Evolutionary conservation across 2,797 vertebrate species (phyloP).

Genomic region (Protosalanx chinensis): DNA sequence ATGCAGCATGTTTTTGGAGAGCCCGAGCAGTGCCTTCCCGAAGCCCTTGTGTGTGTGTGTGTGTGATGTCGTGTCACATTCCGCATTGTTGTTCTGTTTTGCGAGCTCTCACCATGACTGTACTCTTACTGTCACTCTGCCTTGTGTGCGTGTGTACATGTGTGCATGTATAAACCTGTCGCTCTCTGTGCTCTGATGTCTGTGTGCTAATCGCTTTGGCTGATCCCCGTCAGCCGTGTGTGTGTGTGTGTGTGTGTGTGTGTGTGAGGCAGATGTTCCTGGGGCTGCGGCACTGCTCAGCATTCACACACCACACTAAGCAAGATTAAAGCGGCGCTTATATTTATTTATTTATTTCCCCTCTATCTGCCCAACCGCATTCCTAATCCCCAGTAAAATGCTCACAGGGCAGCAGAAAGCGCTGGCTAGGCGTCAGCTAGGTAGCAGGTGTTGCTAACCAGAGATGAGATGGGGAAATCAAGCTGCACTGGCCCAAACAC

Average conservation of each 20-base stretch:
- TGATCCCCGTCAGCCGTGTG: slow-evolving; percentile 63
- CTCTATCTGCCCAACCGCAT: slow-evolving; percentile 49
- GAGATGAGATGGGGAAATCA: slow-evolving; percentile 15
- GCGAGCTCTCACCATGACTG: slow-evolving; percentile 27
- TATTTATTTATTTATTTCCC: slow-evolving; percentile 70
- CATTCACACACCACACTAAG: slow-evolving; percentile 60
- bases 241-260: slow-evolving; percentile 12
- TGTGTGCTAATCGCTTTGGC: slow-evolving; percentile 74
- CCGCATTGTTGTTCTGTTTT: slow-evolving; percentile 29
- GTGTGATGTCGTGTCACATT: slow-evolving; percentile 38
- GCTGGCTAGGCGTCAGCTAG: not conserved
- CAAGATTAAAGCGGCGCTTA: slow-evolving; percentile 68
- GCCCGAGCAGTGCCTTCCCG: no score
- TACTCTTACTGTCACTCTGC: slow-evolving; percentile 31
- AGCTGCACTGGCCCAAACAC: not conserved
- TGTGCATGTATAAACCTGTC: slow-evolving; percentile 40
- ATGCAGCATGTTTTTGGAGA: not conserved
- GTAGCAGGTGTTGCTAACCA: not conserved
- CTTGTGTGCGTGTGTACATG: slow-evolving; percentile 8
- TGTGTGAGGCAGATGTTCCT: slow-evolving; percentile 71
- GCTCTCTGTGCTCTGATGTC: slow-evolving; percentile 55
- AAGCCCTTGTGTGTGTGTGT: slow-evolving; percentile 16
- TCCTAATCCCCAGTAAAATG: slow-evolving; percentile 61
- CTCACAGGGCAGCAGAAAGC: not conserved
- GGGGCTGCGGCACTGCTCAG: slow-evolving; percentile 64